Base-by-base conservation (phyloP, 2,113 vertebrate species). In the Willisornis vidua region DNA sequence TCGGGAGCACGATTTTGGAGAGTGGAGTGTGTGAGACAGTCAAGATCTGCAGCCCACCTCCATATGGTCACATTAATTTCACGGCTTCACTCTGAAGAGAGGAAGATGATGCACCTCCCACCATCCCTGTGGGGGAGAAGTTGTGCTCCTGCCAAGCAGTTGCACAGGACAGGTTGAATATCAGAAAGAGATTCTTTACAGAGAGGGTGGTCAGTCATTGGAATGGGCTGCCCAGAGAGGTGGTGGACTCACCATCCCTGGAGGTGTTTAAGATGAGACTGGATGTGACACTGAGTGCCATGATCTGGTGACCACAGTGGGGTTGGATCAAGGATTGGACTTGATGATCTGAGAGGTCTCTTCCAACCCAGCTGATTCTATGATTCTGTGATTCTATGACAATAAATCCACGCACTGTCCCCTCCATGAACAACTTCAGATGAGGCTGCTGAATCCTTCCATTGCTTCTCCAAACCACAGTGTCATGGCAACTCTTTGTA, bases 1-100 rank as follows among this genome's bases (percentile, higher is more conserved):
- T 94, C 31, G 8, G 52, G 83, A 95, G 73, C 89, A 72, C 57
- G 84, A 68, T 93, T 96, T 96, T 90, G 94, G 86, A 92, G 92
- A 84, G 16, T n/a, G 73, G 52, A 89, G 90, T 14, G 73, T 78
- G 94, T 92, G 93, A 95, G 95, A 81, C 89, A 95, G 89, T 93
- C 80, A 87, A 75, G 89, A 95, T 93, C 95, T 87, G 89, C 96
- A 95, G 89, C 93, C 95, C 95, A 81, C 94, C 89, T 95, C 96
- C 95, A 94, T 94, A 81, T 94, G 93, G 95, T 52, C 86, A 63
- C 77, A 81, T 85, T 95, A 90, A 95, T 94, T 87, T 72, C 74
- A 73, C 1, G 0, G 58, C 84, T 85, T 81, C 18, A 3, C 78
- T 79, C 45, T 35, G 57, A 0, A 0, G 48, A 72, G 80, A 92